Conservation (phyloP, 2,797 vertebrate genomes). For the Gobionotothen gibberifrons region DNA sequence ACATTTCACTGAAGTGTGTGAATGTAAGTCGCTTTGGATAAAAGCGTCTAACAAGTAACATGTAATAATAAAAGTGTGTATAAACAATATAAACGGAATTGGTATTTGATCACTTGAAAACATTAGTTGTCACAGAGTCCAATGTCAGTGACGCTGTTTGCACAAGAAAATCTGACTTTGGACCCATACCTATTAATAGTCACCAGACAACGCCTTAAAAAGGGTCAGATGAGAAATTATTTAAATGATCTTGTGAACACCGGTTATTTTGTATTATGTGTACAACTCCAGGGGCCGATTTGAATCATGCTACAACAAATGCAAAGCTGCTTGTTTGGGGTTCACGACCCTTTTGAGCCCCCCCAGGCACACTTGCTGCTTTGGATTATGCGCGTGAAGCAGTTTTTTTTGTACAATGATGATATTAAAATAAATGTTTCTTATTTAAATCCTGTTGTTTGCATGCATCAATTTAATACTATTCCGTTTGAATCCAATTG, state of each 20-base stretch:
- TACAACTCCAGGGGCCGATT: no score
- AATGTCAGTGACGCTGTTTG: slow-evolving; percentile 32
- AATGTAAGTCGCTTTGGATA: no score
- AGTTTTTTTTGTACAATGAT: background rate
- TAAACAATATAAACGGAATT: slow-evolving; percentile 5
- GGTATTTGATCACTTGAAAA: background rate
- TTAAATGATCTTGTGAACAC: background rate
- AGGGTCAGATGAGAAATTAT: background rate
- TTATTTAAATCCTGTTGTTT: background rate
- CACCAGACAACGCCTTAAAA: background rate
- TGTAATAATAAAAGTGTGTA: no score
- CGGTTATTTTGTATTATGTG: background rate
- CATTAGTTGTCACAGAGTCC: background rate
- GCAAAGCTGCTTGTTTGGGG: background rate
- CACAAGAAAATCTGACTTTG: slow-evolving; percentile 8
- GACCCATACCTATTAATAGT: background rate
- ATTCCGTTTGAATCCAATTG: background rate
- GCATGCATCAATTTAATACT: background rate
- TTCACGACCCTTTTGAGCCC: background rate
- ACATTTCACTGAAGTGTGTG: background rate
- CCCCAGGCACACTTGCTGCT: background rate
- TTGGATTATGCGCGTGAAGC: background rate
- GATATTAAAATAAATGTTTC: background rate
- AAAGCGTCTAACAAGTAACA: no score
- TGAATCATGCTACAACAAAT: background rate